phyloP scores from a whole-genome alignment of 2,888 invertebrate genomes.

The Tetranychus piercei region DNA sequence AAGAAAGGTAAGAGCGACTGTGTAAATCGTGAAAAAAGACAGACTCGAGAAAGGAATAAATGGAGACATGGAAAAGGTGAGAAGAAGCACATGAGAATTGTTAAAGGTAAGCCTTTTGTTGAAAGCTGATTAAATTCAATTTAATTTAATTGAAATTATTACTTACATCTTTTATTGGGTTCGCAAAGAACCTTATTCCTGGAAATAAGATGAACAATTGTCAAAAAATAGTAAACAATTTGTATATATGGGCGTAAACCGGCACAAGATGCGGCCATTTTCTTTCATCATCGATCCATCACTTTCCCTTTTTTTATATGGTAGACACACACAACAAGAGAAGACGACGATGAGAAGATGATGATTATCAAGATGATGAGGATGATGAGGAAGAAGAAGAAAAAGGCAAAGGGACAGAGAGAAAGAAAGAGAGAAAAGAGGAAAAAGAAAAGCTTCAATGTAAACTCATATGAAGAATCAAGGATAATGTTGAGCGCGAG shows the following conservation, averaged over 20 bases:
- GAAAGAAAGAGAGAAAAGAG: background rate
- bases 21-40: too few relatives aligned
- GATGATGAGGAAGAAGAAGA: background rate
- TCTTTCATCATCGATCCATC: conserved; percentile 13
- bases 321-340: background rate
- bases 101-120: background rate
- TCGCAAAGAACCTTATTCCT: background rate
- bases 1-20: too few relatives aligned
- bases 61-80: background rate
- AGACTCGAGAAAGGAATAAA: background rate
- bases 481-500: too few relatives aligned
- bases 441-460: background rate
- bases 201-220: conserved; percentile 12
- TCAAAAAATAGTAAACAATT: conserved; percentile 12
- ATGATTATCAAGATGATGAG: too few relatives aligned
- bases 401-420: background rate
- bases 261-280: conserved; percentile 19
- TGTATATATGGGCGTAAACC: conserved; percentile 19
- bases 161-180: conserved; percentile 7
- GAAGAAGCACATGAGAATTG: background rate
- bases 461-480: too few relatives aligned
- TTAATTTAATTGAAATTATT: background rate
- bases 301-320: background rate
- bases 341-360: background rate
- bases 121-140: too few relatives aligned